Evolutionary conservation across 2,888 invertebrate species (phyloP).

Genomic region (Acanthoscelides obtectus): DNA sequence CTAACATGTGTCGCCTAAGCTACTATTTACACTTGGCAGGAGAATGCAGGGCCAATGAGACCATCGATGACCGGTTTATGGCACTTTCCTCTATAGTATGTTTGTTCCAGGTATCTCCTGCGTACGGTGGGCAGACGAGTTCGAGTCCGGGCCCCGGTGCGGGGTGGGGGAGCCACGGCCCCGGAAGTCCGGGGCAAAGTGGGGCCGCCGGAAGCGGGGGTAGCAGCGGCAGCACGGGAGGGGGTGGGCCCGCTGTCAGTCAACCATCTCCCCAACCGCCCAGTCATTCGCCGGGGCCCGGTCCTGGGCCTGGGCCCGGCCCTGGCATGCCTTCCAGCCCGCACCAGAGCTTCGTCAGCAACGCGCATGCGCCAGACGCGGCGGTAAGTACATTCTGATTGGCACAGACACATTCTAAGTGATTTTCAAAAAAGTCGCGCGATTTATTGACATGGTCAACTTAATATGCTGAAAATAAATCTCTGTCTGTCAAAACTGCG

Average conservation of each 20-base stretch:
- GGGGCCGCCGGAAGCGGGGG: slow-evolving; percentile 40
- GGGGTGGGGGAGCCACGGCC: background rate
- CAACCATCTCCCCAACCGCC: slow-evolving; percentile 45
- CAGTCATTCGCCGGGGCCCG: slow-evolving; percentile 51
- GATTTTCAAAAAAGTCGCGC: too few species aligned
- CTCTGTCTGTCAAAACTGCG: too few species aligned
- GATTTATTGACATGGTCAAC: too few species aligned
- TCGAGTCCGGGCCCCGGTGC: slow-evolving; percentile 39
- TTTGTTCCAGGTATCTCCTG: slow-evolving; percentile 40
- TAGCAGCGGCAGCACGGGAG: slow-evolving; percentile 31
- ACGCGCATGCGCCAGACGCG: slow-evolving; percentile 71
- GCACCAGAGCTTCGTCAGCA: slow-evolving; percentile 41
- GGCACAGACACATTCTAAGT: too few species aligned
- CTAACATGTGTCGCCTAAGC: too few species aligned
- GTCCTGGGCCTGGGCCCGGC: slow-evolving; percentile 7
- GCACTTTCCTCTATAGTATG: background rate
- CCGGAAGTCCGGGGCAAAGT: slow-evolving; percentile 42
- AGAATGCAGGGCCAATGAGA: too few species aligned
- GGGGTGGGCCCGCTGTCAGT: slow-evolving; percentile 36
- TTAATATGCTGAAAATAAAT: too few species aligned
- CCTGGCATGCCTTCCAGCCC: slow-evolving; percentile 53
- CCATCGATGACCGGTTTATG: background rate
- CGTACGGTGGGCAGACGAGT: slow-evolving; percentile 41
- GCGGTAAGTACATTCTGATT: slow-evolving; percentile 64
- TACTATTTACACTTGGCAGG: too few species aligned